Evolutionary conservation across 2,113 vertebrate genomes (phyloP).

Genomic region (Pelmatolapia mariae): DNA sequence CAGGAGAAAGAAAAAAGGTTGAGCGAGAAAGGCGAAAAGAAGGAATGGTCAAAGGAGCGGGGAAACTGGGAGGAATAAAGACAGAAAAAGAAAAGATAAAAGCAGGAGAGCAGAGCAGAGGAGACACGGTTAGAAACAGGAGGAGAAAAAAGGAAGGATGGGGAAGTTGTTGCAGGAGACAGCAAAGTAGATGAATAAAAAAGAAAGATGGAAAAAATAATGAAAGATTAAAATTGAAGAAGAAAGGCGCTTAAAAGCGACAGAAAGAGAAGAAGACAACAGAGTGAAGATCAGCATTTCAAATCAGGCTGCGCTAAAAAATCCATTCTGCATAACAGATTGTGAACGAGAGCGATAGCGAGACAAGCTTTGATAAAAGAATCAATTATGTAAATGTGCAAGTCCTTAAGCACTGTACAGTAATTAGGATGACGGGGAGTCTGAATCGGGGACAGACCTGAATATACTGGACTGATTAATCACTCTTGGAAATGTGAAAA

Average conservation of each 20-base stretch:
- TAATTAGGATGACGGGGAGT: constrained; percentile 53
- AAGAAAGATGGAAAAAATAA: background rate
- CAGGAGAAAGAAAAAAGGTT: background rate
- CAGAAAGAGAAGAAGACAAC: constrained; percentile 11
- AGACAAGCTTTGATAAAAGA: constrained; percentile 56
- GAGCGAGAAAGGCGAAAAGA: background rate
- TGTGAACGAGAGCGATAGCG: constrained; percentile 41
- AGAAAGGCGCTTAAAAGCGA: background rate
- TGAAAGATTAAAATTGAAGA: no score
- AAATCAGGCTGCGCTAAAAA: constrained; percentile 38
- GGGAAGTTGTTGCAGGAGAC: background rate
- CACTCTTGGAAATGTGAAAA: background rate
- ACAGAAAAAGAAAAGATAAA: background rate
- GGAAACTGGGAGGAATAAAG: background rate
- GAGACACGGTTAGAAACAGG: background rate
- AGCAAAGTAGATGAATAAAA: background rate
- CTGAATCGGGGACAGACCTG: constrained; percentile 31
- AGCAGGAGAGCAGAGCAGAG: background rate
- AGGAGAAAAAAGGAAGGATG: background rate
- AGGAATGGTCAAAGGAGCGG: background rate
- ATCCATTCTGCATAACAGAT: constrained; percentile 55
- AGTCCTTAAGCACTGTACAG: constrained; percentile 52
- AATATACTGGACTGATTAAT: constrained; percentile 37
- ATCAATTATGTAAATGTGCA: constrained; percentile 65
- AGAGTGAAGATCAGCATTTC: constrained; percentile 47